A percentile compares a stretch with the other conserved stretches of the same genome.
Conservation (phyloP, 23 tunicate genomes). For the Styela plicata region DNA sequence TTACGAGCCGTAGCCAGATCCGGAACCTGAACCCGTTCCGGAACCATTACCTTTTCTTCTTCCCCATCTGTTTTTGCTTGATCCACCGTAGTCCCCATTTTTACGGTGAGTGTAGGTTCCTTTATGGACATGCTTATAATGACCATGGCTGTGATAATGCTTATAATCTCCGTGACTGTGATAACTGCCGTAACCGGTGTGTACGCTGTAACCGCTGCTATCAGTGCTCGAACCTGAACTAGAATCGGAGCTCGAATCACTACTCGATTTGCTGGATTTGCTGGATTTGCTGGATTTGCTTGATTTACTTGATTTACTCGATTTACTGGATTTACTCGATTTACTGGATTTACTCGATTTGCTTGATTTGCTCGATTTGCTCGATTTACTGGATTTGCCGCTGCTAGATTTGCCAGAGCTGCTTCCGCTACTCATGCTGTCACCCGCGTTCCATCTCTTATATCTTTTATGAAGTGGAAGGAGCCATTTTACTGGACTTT, state of each 20-base stretch:
- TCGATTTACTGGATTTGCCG: neutral
- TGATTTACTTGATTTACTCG: neutral
- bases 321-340: neutral
- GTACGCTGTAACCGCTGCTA: no score
- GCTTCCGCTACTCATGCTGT: neutral
- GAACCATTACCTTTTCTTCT: no score
- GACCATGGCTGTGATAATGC: no score
- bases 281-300: neutral
- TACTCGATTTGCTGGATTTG: neutral
- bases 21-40: no score
- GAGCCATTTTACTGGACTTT: neutral
- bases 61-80: no score
- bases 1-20: no score
- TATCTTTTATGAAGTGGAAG: neutral
- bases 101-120: no score
- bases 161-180: no score
- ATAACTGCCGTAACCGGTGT: no score
- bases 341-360: neutral
- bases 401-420: neutral
- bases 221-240: neutral
- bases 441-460: neutral
- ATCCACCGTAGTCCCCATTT: no score
- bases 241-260: neutral
- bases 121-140: no score
- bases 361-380: neutral